Evolutionary conservation across 2,797 vertebrate species (phyloP), one percentile per base, ranked within the genome.

Genomic region (Helarctos malayanus): DNA sequence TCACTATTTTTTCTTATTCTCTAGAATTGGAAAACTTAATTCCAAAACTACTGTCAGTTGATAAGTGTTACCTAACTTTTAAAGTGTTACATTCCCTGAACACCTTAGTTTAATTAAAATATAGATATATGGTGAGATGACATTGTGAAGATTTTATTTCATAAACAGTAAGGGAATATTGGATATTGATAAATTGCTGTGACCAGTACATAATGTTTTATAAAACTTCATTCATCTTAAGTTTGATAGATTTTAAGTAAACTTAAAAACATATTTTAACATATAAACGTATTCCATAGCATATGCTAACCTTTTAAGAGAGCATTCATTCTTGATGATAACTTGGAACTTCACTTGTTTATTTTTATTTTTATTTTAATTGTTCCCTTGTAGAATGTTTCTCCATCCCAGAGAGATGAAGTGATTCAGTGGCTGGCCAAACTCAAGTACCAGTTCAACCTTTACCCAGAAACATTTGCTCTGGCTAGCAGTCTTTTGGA

Each of bases 391-490:
- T 91, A 99, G 99, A 99, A 99, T 99, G 99, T 99, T 99, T 99
- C 99, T 99, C 99, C 99, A 96, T 99, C 98, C 96, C 99, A 99
- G 99, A 99, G 99, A 97, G 99, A 99, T 97, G 99, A 99, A 98
- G 99, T 99, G 35, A 99, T 99, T 98, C 99, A 99, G 95, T 99
- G 99, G 99, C 97, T 99, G 98, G 99, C 98, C 90, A 99, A 99
- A 98, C 99, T 99, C 97, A 99, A 99, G 97, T 98, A 99, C 98
- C 99, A 99, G 63, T 99, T 99, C 98, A 99, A 99, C 98, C 99
- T 99, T 97, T 99, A 99, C 98, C 99, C 99, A 99, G 99, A 99
- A 99, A 99, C 99, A 7, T 99, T 99, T 95, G 99, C 99, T 98
- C 98, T 99, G 98, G 99, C 99, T 97, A 99, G 99, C 97, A 99